Evolutionary conservation across 2,888 invertebrate species (phyloP), one percentile per base, ranked within the genome.

Genomic region (Noctua janthina): DNA sequence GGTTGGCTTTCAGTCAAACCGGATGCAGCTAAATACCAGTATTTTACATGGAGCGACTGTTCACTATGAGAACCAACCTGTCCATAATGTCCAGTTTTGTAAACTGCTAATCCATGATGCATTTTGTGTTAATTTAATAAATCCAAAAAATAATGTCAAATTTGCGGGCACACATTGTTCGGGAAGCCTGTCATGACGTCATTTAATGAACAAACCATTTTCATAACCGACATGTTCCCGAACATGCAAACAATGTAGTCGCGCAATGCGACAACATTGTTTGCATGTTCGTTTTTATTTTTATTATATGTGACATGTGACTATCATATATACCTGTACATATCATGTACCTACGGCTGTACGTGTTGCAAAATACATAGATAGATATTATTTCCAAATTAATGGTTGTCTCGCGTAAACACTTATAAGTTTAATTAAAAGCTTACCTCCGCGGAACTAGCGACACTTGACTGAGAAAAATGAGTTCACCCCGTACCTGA

Each of bases 361-460:
- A 54, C 15, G 3, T 75, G 23, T 56, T 59, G 7, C 15, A 35
- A 51, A 62, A 49, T 7, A 39, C 10, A 35, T 39, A 20, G 64
- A 35, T 66, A n/a, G 68, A n/a, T 56, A 13, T 59, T 75, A 64
- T 46, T 73, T 39, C 29, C 46, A 29, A 83, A 70, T 69, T 29
- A 66, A 77, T 69, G 13, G 35, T 43, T 62, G 62, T 70, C 49
- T 75, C 72, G 46, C 17, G 56, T 67, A 59, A n/a, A 43, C 20
- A 68, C 43, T 83, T 35, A 72, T 51, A 79, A 75, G 35, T 87
- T 75, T 85, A 87, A 87, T 87, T 80, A 87, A 84, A 83, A 74
- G 73, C 74, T 79, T 69, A 69, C 79, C 68, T 85, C 51, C 64
- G 66, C n/a, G 54, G 64, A 71, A 79, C 79, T 68, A 66, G 64